Base-by-base conservation (phyloP, 2,797 vertebrate genomes). In the Remorina albescens region DNA sequence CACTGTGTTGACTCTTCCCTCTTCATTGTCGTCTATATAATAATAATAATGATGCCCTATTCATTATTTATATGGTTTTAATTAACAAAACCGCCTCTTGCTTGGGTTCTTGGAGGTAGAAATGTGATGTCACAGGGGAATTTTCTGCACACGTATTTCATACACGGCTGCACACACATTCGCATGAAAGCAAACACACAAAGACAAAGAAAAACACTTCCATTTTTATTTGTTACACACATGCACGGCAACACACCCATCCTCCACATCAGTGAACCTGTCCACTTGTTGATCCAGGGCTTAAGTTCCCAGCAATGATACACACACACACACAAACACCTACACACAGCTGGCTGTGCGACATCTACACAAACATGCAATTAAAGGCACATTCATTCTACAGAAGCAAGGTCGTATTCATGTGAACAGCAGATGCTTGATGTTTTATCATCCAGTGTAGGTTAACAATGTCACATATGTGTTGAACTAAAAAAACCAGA, bases 271-370 rank as follows among this genome's bases (percentile, higher is more conserved):
- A 74, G 67, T 64, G 74, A 75, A 71, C 80, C 56, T 2, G 10
- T 21, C 55, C 74, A 86, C 86, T 76, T 88, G 87, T 86, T 89
- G 84, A 86, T 82, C 64, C 53, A 57, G 32, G 21, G n/a, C 59
- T 76, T 75, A 56, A 57, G 34, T 49, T 36, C 16, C 15, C 21
- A 61, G 49, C 73, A 78, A 76, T 39, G 46, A 60, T 64, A 60
- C 68, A 57, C 49, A 76, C 12, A 1, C 18, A 36, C 34, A 41
- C 30, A 68, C 30, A 32, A 30, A 55, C 34, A 37, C 44, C 32
- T n/a, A n/a, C 51, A 61, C 51, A 65, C 28, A 50, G 44, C 73
- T 49, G 53, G 34, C 34, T n/a, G 23, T 67, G 47, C 51, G 53
- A 62, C 73, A 83, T 46, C 21, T 12, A 53, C 73, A 62, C 66